These are phyloP conservation scores for Eristalis arbustorum DNA, from an alignment of 2,888 invertebrate genomes.

Conservation along the genomic window DNA sequence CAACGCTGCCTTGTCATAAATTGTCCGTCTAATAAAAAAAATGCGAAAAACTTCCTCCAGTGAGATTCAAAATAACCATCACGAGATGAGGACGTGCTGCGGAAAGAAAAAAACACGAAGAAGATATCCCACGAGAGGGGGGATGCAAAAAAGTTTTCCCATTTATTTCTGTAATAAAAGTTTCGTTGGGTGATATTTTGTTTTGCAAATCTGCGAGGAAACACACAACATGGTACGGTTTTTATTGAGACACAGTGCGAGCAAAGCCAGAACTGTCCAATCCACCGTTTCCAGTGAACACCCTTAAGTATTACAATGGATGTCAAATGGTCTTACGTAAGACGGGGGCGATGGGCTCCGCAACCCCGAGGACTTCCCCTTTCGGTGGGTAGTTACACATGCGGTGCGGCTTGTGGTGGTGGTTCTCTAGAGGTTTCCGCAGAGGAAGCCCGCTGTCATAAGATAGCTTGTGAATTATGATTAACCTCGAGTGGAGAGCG, in stretches of 20 bases:
- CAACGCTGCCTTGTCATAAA: background rate
- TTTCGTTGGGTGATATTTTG: background rate
- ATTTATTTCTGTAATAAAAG: conserved; percentile 31
- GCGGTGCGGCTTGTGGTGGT: no score
- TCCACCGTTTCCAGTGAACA: background rate
- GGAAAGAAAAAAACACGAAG: background rate
- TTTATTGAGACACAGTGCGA: background rate
- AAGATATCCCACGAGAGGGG: background rate
- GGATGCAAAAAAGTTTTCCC: conserved; percentile 8
- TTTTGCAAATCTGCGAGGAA: conserved; percentile 16
- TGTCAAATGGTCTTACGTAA: background rate
- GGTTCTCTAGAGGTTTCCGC: background rate
- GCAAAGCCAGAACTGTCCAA: background rate
- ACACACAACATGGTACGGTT: background rate
- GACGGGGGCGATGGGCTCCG: background rate
- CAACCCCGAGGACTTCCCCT: background rate
- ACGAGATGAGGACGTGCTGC: background rate
- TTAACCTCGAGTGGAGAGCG: background rate
- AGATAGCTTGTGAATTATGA: background rate
- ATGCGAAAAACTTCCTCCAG: background rate
- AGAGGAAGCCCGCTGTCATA: background rate
- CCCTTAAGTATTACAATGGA: background rate
- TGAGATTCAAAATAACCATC: background rate
- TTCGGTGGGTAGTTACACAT: background rate
- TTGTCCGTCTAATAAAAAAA: background rate